Percentiles rank a stretch among this genome's conserved stretches.
Conservation (phyloP, 92 coral and sea anemone genomes). For the Zoanthus gigantus region DNA sequence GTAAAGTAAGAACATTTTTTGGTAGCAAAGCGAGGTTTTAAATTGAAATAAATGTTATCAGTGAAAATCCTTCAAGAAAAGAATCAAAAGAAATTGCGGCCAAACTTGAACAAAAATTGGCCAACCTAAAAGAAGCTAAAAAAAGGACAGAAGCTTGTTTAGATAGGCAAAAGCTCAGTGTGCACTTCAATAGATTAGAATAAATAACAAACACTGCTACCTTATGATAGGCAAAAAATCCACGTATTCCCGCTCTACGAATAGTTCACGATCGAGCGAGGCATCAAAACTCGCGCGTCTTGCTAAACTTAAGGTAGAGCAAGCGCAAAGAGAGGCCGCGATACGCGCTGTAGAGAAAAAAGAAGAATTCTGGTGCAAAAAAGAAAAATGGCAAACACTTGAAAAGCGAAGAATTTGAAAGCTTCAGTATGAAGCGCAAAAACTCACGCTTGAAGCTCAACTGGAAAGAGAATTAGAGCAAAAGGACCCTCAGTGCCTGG, state of each 20-base stretch:
- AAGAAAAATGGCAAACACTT: conserved; percentile 30
- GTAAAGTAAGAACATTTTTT: not conserved
- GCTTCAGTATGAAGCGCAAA: conserved; percentile 53
- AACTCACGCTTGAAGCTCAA: conserved; percentile 40
- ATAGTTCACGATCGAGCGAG: conserved; percentile 25
- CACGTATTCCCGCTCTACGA: not conserved
- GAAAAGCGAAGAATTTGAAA: conserved; percentile 40
- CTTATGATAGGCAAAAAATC: conserved; percentile 28
- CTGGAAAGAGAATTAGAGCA: conserved; percentile 18
- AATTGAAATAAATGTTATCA: not conserved
- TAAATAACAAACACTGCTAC: conserved; percentile 4
- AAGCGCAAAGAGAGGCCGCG: conserved; percentile 42
- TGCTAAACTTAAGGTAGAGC: conserved; percentile 50
- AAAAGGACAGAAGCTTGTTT: not conserved
- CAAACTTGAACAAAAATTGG: not conserved
- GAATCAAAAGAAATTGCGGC: too few species aligned
- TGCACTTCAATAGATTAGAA: not conserved
- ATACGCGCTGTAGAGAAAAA: conserved; percentile 51
- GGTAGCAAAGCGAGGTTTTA: conserved; percentile 6
- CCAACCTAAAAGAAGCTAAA: not conserved
- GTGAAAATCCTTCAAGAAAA: not conserved
- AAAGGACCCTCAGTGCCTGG: conserved; percentile 44
- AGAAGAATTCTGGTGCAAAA: conserved; percentile 24
- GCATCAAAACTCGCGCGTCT: conserved; percentile 34
- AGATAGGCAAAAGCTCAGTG: not conserved